Percentiles rank a stretch among this genome's conserved stretches.
These are phyloP conservation scores for Bhutanitis thaidina DNA, from an alignment of 2,888 invertebrate species.

Conservation along the genomic window DNA sequence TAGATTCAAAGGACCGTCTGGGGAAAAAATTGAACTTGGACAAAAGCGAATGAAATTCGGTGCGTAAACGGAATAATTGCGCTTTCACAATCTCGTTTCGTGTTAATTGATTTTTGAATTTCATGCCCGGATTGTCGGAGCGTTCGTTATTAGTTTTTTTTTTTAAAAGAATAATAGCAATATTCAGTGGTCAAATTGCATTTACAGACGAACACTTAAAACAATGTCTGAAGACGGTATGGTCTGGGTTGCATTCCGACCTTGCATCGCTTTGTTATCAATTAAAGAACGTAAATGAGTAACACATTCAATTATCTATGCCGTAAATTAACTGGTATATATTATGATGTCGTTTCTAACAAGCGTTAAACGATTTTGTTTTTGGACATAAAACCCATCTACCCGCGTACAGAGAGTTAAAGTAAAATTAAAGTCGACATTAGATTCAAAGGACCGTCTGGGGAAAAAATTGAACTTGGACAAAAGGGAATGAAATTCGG, in stretches of 20 bases:
- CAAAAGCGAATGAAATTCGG: neutral
- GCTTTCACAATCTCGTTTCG: neutral
- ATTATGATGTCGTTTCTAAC: too few relatives aligned
- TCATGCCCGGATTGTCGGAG: neutral
- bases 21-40: neutral
- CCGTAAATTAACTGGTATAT: too few relatives aligned
- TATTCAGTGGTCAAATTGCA: too few relatives aligned
- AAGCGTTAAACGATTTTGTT: too few relatives aligned
- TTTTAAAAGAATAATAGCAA: too few relatives aligned
- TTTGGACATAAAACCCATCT: neutral
- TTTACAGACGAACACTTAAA: too few relatives aligned
- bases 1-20: neutral
- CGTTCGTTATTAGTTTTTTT: too few relatives aligned
- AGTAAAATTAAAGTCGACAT: slow-evolving; percentile 5
- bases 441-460: neutral
- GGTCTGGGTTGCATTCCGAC: too few relatives aligned
- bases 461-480: neutral
- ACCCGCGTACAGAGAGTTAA: neutral
- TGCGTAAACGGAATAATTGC: neutral
- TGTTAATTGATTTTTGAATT: neutral
- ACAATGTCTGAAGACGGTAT: too few relatives aligned
- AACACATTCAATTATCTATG: too few relatives aligned
- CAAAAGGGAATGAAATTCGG: neutral
- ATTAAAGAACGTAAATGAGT: too few relatives aligned
- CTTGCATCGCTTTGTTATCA: too few relatives aligned